Base-by-base conservation (phyloP, 37 sponge, comb jelly and placozoan genomes). In the Aplysina aerophoba region DNA sequence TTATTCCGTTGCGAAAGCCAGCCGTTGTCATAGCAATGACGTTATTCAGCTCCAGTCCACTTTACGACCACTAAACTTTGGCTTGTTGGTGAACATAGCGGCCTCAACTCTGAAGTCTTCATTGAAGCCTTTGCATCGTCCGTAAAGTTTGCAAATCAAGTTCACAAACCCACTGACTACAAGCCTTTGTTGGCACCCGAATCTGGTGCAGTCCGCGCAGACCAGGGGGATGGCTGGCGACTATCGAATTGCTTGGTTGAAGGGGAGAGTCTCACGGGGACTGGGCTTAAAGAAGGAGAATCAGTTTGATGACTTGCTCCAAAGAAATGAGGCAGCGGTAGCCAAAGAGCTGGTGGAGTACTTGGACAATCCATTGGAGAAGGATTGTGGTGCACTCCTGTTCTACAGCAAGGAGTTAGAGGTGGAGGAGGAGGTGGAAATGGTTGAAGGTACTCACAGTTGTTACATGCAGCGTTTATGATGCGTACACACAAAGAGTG, bases 181-280 rank as follows among this genome's bases (percentile, higher is more conserved):
- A 11, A 44, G 8, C 8, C 50, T 44, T 44, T 44, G 50, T 44
- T 8, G 3, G 50, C 3, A 8, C 50, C 50, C 8, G 50, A 28
- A 8, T 63, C 50, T 44, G 50, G 50, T 11, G 50, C 50, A 11
- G 50, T 3, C 8, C 6, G 34, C 38, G 5, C 38, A 8, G 34
- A 35, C 3, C 38, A 1, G 5, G 25, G 69, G 73, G 15, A 95
- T 93, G 97, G 50, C 50, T 8, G 98, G 92, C 57, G 97, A 97
- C 74, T 64, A 81, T 2, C 83, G 98, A 0, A 80, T 97, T 19
- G 77, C 39, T 6, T 97, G 98, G 98, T 90, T 97, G 56, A 93
- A 89, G 77, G 89, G 90, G 30, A 91, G 91, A n/a, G 89, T 95
- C 58, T 89, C 77, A 64, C 73, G 58, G 16, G 87, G 88, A 15